Evolutionary conservation across 37 sponge, comb jelly and placozoan species (phyloP).

Genomic region (Diacarnus erythraeanus): DNA sequence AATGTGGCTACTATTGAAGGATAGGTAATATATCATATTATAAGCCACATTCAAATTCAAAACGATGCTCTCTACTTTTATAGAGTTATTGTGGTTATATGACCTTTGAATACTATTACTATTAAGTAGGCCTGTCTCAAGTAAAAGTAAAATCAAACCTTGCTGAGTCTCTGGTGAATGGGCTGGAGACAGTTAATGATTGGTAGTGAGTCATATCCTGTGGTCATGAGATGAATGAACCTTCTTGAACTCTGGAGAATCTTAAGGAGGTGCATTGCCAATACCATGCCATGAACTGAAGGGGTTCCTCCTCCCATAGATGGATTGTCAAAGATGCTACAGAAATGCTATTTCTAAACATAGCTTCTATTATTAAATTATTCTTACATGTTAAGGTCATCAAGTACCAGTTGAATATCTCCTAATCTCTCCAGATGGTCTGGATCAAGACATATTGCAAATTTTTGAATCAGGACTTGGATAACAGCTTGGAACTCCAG

Average conservation of each 20-base stretch:
- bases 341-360: too few species aligned
- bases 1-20: too few species aligned
- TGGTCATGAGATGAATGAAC: constrained; percentile 47
- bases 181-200: constrained; percentile 32
- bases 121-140: too few species aligned
- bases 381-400: constrained; percentile 1
- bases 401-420: too few species aligned
- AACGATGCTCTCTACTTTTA: too few species aligned
- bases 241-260: constrained; percentile 43
- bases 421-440: not conserved
- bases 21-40: too few species aligned
- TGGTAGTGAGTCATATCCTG: not conserved
- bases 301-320: constrained; percentile 52
- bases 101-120: too few species aligned
- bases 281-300: constrained; percentile 58
- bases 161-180: constrained; percentile 12
- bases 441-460: constrained; percentile 33
- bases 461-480: constrained; percentile 48
- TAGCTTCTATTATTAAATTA: not conserved
- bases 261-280: constrained; percentile 60
- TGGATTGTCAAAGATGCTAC: constrained; percentile 63
- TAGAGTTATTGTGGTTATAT: too few species aligned
- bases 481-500: constrained; percentile 80
- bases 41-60: too few species aligned
- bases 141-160: not conserved